Conservation (phyloP, 2,797 vertebrate genomes). For the Cephalopachus bancanus region DNA sequence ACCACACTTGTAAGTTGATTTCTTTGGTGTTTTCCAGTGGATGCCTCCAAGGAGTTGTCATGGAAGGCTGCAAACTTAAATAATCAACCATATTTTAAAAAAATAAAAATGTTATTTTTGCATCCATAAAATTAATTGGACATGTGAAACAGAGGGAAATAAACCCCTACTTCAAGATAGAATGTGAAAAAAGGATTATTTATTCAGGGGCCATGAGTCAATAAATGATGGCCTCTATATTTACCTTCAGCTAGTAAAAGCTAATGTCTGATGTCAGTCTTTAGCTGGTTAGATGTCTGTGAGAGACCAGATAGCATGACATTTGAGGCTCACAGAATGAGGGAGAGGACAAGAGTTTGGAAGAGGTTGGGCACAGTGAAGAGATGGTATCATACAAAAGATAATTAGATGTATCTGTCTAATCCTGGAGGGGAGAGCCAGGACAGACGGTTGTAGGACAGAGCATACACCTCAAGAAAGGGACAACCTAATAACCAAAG, state of each 20-base stretch:
- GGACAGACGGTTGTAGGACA: rapidly evolving
- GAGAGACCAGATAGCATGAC: rapidly evolving
- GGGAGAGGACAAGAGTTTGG: too few relatives aligned
- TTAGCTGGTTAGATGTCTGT: background rate
- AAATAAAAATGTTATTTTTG: constrained; percentile 12
- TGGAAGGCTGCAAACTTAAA: background rate
- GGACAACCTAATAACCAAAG: too few relatives aligned
- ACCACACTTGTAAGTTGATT: rapidly evolving
- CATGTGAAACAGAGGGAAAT: background rate
- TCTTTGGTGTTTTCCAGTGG: background rate
- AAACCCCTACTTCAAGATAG: background rate
- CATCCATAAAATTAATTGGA: constrained; percentile 32
- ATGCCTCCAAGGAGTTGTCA: background rate
- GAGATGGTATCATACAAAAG: rapidly evolving
- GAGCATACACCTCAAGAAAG: rapidly evolving
- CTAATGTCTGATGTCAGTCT: rapidly evolving
- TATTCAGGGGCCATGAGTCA: background rate
- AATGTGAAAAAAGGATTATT: background rate
- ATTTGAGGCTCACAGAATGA: background rate
- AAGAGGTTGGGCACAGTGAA: rapidly evolving
- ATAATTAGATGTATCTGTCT: rapidly evolving
- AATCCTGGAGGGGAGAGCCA: background rate
- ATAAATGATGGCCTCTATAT: rapidly evolving
- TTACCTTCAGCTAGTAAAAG: rapidly evolving
- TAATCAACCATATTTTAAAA: background rate